A percentile compares a stretch with the other conserved stretches of the same genome.
Conservation (phyloP, 1,140 invertebrate genomes). For the Scaptomyza graminum region DNA sequence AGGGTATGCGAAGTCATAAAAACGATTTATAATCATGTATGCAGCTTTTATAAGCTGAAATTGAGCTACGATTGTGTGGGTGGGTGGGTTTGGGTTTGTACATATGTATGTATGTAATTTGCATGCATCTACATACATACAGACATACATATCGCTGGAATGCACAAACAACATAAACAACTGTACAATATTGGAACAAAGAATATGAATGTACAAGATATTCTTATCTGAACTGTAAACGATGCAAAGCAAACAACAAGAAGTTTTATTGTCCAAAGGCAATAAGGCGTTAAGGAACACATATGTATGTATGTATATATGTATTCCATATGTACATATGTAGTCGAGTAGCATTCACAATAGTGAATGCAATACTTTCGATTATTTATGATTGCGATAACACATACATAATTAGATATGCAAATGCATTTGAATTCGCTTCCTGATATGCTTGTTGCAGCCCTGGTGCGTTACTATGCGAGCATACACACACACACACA, state of each 20-base stretch:
- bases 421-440: not conserved
- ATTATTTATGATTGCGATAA: conserved; percentile 8
- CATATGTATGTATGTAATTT: too few species aligned
- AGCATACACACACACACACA: conserved; percentile 20
- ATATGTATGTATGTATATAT: not conserved
- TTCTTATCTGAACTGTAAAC: not conserved
- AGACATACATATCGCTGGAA: too few species aligned
- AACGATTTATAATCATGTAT: too few species aligned
- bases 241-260: not conserved
- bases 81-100: too few species aligned
- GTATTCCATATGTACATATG: not conserved
- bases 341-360: too few species aligned
- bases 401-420: not conserved
- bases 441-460: conserved; percentile 16
- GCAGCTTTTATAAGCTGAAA: too few species aligned
- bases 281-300: not conserved
- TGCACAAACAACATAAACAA: not conserved
- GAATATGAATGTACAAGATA: too few species aligned
- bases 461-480: conserved; percentile 29
- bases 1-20: too few species aligned
- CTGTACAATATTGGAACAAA: not conserved
- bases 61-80: too few species aligned
- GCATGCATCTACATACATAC: too few species aligned
- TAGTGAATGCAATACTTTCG: not conserved
- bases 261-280: not conserved